Percentiles rank a stretch among this genome's conserved stretches.
phyloP scores from a whole-genome alignment of 2,113 vertebrate species.

The Xenopus borealis region DNA sequence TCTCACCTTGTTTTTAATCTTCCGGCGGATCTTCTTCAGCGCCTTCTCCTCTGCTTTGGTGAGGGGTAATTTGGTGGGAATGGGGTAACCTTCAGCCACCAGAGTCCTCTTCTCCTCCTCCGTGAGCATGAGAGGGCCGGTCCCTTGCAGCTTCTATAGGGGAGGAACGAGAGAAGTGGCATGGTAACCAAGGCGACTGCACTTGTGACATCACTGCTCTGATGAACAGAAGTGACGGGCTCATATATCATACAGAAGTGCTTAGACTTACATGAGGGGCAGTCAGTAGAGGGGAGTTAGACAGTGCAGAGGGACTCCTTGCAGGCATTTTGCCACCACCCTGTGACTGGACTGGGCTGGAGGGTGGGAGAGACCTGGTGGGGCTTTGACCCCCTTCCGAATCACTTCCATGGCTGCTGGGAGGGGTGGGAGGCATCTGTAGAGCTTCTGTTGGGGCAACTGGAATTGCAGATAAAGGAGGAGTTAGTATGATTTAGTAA shows the following conservation, averaged over 20 bases:
- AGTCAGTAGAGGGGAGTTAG: constrained; percentile 92
- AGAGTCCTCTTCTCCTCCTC: constrained; percentile 95
- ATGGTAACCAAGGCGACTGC: neutral
- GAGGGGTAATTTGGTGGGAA: constrained; percentile 91
- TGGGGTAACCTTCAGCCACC: constrained; percentile 93
- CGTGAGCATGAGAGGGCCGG: constrained; percentile 88
- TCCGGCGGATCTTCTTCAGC: constrained; percentile 95
- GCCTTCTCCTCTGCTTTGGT: constrained; percentile 96
- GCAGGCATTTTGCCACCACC: constrained; percentile 67
- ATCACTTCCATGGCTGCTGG: constrained; percentile 93
- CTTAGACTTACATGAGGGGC: constrained; percentile 84
- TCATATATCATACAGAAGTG: neutral
- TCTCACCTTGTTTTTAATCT: constrained; percentile 94
- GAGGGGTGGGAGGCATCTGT: constrained; percentile 92
- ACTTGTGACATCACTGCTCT: neutral
- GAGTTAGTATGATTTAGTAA: too few species aligned
- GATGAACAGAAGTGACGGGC: too few species aligned
- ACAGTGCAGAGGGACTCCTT: constrained; percentile 76
- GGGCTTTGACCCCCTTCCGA: constrained; percentile 93
- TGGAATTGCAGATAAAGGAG: neutral
- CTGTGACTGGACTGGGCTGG: constrained; percentile 73
- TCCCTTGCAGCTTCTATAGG: constrained; percentile 83
- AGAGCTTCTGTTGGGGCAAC: constrained; percentile 70
- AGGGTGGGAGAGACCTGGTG: constrained; percentile 76
- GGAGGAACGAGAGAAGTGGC: neutral